These are phyloP conservation scores for Sardinella longiceps DNA, from an alignment of 2,797 vertebrate genomes.

Conservation along the genomic window DNA sequence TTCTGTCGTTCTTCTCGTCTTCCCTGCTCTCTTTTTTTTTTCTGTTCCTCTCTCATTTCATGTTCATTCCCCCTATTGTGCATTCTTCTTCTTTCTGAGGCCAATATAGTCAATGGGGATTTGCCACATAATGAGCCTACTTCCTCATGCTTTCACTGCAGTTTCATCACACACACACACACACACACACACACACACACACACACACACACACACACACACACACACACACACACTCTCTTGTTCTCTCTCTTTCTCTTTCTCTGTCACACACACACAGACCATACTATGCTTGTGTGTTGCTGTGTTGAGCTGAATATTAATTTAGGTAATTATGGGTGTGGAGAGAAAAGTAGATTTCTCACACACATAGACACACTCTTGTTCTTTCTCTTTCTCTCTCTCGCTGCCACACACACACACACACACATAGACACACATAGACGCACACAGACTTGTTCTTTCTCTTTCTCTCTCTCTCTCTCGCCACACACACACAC, in stretches of 20 bases:
- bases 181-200: not conserved
- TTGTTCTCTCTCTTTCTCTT: not conserved
- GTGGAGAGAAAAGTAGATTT: not conserved
- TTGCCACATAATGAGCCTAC: not conserved
- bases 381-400: too few relatives aligned
- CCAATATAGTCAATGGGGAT: not conserved
- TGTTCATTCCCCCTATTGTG: not conserved
- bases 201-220: conserved; percentile 2
- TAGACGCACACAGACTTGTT: too few relatives aligned
- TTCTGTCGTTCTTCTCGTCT: not conserved
- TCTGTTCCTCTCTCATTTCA: not conserved
- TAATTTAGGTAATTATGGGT: not conserved
- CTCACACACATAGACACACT: too few relatives aligned
- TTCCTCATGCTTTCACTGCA: conserved; percentile 9
- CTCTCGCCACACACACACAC: not conserved
- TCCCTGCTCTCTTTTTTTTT: not conserved
- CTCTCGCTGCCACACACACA: too few relatives aligned
- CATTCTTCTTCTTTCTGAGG: not conserved
- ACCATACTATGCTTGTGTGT: not conserved
- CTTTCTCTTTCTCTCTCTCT: too few relatives aligned
- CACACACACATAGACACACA: too few relatives aligned
- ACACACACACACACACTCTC: not conserved
- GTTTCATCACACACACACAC: conserved; percentile 29
- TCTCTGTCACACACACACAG: not conserved
- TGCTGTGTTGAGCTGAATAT: not conserved